Evolutionary conservation across 2,113 vertebrate genomes (phyloP), one percentile per base, ranked within the genome.

Genomic region (Carassius gibelio): DNA sequence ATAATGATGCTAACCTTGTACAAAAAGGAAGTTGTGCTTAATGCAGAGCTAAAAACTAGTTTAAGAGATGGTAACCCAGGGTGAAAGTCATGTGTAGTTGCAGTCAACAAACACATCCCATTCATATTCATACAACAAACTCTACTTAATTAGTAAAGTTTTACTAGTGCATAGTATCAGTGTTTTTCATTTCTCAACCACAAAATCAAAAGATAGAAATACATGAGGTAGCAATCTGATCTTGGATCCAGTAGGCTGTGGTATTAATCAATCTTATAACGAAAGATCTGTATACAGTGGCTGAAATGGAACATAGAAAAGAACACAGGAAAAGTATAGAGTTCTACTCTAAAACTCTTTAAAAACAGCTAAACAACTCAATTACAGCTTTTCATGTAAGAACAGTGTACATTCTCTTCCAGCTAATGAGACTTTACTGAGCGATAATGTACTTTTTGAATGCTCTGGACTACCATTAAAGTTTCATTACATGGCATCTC

Each of bases 381-480:
- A 55, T 76, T 76, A 76, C 48, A 76, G 26, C 26, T 34, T 76
- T 14, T 34, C 75, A 34, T 55, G 48, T 55, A 76, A 4, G 26
- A 76, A 9, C 14, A 76, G 23, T 34, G 42, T 48, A 76, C 59
- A 19, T 66, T 50, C 23, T 69, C 84, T 72, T 61, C 13, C n/a
- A 77, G 38, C 74, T 10, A 75, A 84, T 64, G 68, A 74, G 45
- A 77, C 38, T 26, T 26, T 77, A 78, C 15, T 62, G 17, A 74
- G 17, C 50, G 42, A 45, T 3, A 79, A 76, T 26, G 59, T 66
- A 26, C 57, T 83, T 78, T 78, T 87, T 34, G 69, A 55, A 69
- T 15, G 61, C 42, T 77, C 34, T 48, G 52, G 23, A 84, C 88
- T 80, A 50, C 23, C 64, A 57, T 84, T 62, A 81, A 85, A 66